Percentiles rank a stretch among this genome's conserved stretches.
Evolutionary conservation across 2,797 vertebrate species (phyloP).

Genomic region (Menidia menidia): DNA sequence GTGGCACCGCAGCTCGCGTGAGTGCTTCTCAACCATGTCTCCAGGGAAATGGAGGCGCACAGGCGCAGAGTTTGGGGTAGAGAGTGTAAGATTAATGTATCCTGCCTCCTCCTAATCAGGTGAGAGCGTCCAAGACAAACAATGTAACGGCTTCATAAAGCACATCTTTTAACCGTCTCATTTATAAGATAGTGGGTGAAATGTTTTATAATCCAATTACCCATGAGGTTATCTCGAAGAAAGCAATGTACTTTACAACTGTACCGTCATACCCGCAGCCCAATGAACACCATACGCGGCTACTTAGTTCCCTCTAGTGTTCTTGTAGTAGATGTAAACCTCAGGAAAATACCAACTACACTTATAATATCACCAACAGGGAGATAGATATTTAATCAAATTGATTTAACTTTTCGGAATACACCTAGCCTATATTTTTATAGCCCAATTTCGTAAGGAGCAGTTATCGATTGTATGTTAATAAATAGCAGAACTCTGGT

Average conservation of each 20-base stretch:
- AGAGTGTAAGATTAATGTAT: background rate
- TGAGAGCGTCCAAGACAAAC: constrained; percentile 5
- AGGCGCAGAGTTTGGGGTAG: constrained; percentile 1
- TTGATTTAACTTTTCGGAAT: no score
- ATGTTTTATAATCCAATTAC: constrained; percentile 3
- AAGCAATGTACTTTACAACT: background rate
- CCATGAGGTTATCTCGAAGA: background rate
- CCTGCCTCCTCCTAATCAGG: constrained; percentile 43
- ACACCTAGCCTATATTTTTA: no score
- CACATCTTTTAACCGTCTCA: background rate
- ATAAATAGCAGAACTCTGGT: no score
- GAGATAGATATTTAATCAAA: constrained; percentile 1
- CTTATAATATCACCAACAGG: background rate
- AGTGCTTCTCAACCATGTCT: constrained; percentile 12
- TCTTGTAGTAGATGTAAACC: constrained; percentile 29
- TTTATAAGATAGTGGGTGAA: background rate
- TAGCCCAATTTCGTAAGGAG: no score
- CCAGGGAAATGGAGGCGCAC: background rate
- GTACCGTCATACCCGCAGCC: background rate
- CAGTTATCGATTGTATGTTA: no score
- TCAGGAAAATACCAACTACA: background rate
- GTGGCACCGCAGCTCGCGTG: constrained; percentile 53
- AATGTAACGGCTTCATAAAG: background rate
- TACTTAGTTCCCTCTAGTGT: constrained; percentile 68
- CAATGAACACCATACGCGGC: background rate